Percentiles rank a stretch among this genome's conserved stretches.
Conservation (phyloP, 2,797 vertebrate genomes). For the Brotula barbata region DNA sequence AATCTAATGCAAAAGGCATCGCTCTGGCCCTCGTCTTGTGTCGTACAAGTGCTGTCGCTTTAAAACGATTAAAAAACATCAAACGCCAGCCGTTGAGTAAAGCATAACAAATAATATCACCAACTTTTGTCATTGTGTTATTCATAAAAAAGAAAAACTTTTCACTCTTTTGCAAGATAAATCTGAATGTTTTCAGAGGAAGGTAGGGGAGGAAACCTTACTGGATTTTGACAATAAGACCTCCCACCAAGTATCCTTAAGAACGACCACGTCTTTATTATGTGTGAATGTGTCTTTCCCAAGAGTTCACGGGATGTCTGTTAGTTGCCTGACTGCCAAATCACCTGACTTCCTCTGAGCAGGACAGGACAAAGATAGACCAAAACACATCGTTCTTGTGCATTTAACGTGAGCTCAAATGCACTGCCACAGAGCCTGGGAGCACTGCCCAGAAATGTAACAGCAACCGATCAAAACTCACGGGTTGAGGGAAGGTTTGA, state of each 20-base stretch:
- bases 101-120: constrained; percentile 43
- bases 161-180: constrained; percentile 28
- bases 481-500: background rate
- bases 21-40: constrained; percentile 45
- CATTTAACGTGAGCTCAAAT: background rate
- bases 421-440: background rate
- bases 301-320: no score
- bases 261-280: no score
- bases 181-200: no score
- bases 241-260: no score
- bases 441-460: constrained; percentile 19
- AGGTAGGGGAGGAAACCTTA: no score
- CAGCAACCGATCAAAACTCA: constrained; percentile 8
- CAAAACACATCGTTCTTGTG: background rate
- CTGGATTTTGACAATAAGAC: no score
- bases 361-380: constrained; percentile 54
- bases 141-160: constrained; percentile 35
- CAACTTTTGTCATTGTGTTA: constrained; percentile 30
- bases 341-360: no score
- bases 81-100: constrained; percentile 58
- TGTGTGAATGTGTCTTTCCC: no score
- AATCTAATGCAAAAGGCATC: constrained; percentile 53
- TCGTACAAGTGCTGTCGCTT: constrained; percentile 49
- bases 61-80: constrained; percentile 29
- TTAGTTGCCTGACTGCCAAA: no score